Conservation (phyloP, 2,888 invertebrate species). For the Lithosia quadra region DNA sequence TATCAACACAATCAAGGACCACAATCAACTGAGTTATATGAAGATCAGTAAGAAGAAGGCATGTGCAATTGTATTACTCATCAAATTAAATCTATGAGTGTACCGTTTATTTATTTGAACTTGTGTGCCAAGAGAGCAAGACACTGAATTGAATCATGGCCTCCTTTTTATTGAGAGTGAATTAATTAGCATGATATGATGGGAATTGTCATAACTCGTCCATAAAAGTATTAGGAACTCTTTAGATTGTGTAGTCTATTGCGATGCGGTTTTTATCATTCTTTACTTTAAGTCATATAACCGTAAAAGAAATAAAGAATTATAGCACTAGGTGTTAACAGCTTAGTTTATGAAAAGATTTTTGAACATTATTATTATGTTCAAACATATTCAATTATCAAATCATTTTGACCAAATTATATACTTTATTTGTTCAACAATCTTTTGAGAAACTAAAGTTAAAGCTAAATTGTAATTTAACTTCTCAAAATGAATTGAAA, state of each 20-base stretch:
- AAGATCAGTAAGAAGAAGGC: constrained; percentile 26
- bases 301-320: neutral
- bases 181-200: constrained; percentile 29
- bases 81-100: constrained; percentile 39
- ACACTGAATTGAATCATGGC: constrained; percentile 21
- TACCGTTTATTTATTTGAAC: constrained; percentile 33
- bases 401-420: no score
- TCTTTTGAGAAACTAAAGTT: no score
- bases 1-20: neutral
- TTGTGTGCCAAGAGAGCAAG: constrained; percentile 30
- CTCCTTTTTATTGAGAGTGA: constrained; percentile 31
- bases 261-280: neutral
- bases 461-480: no score
- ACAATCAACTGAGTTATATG: constrained; percentile 35
- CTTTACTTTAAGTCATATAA: neutral
- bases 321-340: neutral
- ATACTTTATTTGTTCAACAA: no score
- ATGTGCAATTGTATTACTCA: constrained; percentile 40
- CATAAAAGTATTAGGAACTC: constrained; percentile 1
- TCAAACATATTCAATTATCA: no score
- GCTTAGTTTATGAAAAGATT: neutral
- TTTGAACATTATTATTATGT: no score
- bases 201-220: neutral
- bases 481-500: no score
- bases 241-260: neutral